Evolutionary conservation across 1,140 invertebrate species (phyloP), one percentile per base, ranked within the genome.

Genomic region (Druon quercuslanigerum): DNA sequence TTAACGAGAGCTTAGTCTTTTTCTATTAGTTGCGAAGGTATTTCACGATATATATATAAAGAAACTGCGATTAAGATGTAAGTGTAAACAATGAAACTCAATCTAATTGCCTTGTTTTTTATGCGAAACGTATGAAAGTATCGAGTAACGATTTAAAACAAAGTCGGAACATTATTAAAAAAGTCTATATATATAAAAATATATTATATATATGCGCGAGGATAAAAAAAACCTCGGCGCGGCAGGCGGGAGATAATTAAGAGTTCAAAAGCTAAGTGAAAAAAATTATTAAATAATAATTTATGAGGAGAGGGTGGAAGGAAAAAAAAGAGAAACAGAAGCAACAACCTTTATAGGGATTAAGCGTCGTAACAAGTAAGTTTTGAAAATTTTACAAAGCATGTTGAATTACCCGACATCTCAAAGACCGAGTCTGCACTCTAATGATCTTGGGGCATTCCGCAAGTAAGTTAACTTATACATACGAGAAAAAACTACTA

Each of bases 91-190:
- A 88, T 83, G 83, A 86, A 88, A 88, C 88, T 90, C 86, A 89
- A 89, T 90, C 87, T 88, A 88, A 90, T 91, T 91, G 89, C 90
- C 90, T 91, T 91, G 90, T 91, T 91, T 90, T 90, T 89, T 91
- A 90, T 90, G 88, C 87, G 84, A 86, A 89, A 89, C 84, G 79
- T 87, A 86, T 87, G 88, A 90, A 88, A 90, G 87, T 90, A 89
- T 89, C 82, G 83, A 89, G 54, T 84, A 88, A 87, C 81, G 84
- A 85, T 84, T 89, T 84, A 86, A 84, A 86, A 83, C 81, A 83
- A 78, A 85, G 76, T 83, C 82, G 75, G 76, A 79, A 79, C 80
- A 85, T 75, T 87, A 84, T 82, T 87, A 82, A 86, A 46, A 73
- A 83, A 72, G 50, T 77, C 78, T 56, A 79, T 80, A 80, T 78